phyloP scores from a whole-genome alignment of 1,140 invertebrate genomes.

The Parasteatoda tepidariorum region DNA sequence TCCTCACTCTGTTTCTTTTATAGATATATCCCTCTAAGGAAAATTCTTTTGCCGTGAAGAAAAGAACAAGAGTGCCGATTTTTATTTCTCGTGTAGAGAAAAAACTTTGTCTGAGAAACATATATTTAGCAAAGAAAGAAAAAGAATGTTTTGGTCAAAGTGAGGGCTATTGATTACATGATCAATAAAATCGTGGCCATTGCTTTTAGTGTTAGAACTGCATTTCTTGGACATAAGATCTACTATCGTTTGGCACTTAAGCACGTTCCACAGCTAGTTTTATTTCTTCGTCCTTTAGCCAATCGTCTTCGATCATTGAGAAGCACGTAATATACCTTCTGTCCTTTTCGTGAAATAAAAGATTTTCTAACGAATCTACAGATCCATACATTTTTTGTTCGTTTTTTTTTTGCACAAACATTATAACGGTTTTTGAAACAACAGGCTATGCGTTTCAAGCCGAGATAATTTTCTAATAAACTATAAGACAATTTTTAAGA shows the following conservation, averaged over 20 bases:
- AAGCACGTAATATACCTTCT: neutral
- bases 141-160: constrained; percentile 15
- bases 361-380: neutral
- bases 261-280: neutral
- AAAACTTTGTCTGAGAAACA: too few species aligned
- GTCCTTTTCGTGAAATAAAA: neutral
- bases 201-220: constrained; percentile 21
- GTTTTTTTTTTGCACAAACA: neutral
- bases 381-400: neutral
- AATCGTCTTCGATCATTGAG: neutral
- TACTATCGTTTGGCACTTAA: constrained; percentile 7
- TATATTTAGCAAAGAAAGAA: neutral
- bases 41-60: too few species aligned
- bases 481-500: too few species aligned
- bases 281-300: too few species aligned
- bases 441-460: neutral
- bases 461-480: too few species aligned
- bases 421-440: neutral
- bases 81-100: too few species aligned
- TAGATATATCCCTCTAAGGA: too few species aligned
- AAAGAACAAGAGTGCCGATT: too few species aligned
- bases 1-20: too few species aligned
- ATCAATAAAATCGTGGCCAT: constrained; percentile 30
- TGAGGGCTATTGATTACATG: constrained; percentile 26
- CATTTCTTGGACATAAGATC: neutral